These are phyloP conservation scores for Neosilurus hyrtlii DNA, from an alignment of 2,797 vertebrate species.

Conservation along the genomic window DNA sequence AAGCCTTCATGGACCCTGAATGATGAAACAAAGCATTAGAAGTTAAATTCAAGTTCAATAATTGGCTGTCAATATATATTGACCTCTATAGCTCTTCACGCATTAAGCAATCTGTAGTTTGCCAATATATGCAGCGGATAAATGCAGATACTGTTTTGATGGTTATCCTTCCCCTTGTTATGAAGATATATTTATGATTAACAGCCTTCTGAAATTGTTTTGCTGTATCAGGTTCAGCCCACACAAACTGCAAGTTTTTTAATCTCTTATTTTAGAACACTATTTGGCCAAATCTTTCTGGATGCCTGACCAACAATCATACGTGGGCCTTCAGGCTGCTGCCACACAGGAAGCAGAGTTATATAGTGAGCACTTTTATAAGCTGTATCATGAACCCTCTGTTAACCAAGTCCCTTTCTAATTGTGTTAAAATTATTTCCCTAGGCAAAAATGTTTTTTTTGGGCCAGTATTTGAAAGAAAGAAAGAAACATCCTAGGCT, in stretches of 20 bases:
- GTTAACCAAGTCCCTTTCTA: too few relatives aligned
- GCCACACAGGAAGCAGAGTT: background rate
- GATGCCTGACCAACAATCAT: background rate
- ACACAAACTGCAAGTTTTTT: background rate
- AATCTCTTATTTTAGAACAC: background rate
- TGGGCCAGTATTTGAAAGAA: too few relatives aligned
- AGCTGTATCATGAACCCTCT: background rate
- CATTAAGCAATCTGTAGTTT: conserved; percentile 30
- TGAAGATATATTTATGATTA: too few relatives aligned
- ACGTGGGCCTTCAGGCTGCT: background rate
- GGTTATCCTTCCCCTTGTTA: background rate
- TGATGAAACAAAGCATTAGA: conserved; percentile 13
- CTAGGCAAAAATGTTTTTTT: too few relatives aligned
- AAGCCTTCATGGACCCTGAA: background rate
- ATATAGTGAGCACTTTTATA: background rate
- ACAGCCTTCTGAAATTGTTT: background rate
- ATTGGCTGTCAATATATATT: conserved; percentile 34
- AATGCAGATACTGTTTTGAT: conserved; percentile 8
- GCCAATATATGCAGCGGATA: conserved; percentile 13
- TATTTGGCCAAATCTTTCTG: background rate
- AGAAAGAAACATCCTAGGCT: too few relatives aligned
- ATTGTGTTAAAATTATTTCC: too few relatives aligned
- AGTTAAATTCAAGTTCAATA: conserved; percentile 25
- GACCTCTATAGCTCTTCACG: conserved; percentile 31
- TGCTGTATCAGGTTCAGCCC: background rate